Evolutionary conservation across 2,888 invertebrate genomes (phyloP), one percentile per base, ranked within the genome.

Genomic region (Agelastica alni): DNA sequence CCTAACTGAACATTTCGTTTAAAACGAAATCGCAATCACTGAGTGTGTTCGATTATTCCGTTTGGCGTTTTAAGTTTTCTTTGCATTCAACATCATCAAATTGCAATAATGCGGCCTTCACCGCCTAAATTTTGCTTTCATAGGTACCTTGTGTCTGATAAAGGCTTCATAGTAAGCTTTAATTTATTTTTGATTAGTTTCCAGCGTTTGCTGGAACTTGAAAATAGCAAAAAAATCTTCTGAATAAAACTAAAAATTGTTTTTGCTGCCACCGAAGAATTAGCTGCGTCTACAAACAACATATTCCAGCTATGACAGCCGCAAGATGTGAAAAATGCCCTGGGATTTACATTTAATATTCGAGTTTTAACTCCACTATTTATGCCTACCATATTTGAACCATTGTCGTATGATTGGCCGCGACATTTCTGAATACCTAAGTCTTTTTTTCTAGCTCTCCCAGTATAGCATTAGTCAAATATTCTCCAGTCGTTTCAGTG

Each of bases 351-450:
- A 41, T 56, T 53, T 36, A 53, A 45, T n/a, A n/a, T n/a, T n/a
- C n/a, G n/a, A n/a, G n/a, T n/a, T n/a, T n/a, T n/a, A n/a, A n/a
- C n/a, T n/a, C n/a, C n/a, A n/a, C n/a, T n/a, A n/a, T n/a, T n/a
- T n/a, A n/a, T n/a, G n/a, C n/a, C n/a, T n/a, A n/a, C 39, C 12
- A 31, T 65, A 42, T 65, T 62, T 2, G 62, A 55, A 32, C 59
- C 60, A 51, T 62, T 62, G 42, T 64, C 62, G 39, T 60, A 62
- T 22, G 59, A 59, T 44, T 60, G 62, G 17, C 59, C 60, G 20
- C 59, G 37, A 42, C 57, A 54, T 34, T 54, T 36, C 39, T 47
- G 48, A 41, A 59, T 56, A 56, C 16, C 34, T 22, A 22, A 22
- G 22, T 7, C 22, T 5, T 22, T 22, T 7, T 22, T 22, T 22